These are phyloP conservation scores for Sterrhoptilus dennistouni DNA, from an alignment of 2,113 vertebrate species.

Conservation along the genomic window DNA sequence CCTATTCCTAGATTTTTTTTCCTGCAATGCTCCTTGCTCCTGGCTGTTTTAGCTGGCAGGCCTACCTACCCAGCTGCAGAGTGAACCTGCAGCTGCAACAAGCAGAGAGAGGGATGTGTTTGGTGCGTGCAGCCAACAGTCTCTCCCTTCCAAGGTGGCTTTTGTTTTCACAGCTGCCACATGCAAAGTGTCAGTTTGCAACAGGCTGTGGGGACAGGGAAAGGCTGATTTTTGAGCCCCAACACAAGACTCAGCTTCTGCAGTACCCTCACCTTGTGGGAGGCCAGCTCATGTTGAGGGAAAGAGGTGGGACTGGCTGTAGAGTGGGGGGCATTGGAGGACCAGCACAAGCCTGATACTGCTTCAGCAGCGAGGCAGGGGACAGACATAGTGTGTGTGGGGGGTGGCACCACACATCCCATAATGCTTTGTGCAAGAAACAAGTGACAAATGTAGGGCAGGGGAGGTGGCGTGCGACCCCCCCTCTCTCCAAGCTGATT, in stretches of 20 bases:
- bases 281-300: accelerated
- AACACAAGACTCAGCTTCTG: neutral
- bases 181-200: neutral
- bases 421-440: neutral
- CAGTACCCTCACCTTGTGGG: accelerated
- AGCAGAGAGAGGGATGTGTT: neutral
- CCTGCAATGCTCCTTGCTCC: neutral
- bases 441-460: constrained; percentile 15
- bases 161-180: neutral
- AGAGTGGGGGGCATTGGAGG: accelerated
- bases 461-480: neutral
- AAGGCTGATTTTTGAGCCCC: neutral
- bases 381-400: accelerated
- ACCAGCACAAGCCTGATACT: neutral
- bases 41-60: neutral
- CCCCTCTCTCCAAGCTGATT: neutral
- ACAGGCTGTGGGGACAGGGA: neutral
- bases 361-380: accelerated
- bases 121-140: accelerated
- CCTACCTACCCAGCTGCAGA: neutral
- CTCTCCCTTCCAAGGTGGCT: neutral
- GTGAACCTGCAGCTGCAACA: accelerated
- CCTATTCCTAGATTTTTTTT: neutral
- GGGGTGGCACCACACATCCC: neutral
- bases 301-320: accelerated